phyloP scores from a whole-genome alignment of 2,888 invertebrate genomes.

The Harmothoe impar region DNA sequence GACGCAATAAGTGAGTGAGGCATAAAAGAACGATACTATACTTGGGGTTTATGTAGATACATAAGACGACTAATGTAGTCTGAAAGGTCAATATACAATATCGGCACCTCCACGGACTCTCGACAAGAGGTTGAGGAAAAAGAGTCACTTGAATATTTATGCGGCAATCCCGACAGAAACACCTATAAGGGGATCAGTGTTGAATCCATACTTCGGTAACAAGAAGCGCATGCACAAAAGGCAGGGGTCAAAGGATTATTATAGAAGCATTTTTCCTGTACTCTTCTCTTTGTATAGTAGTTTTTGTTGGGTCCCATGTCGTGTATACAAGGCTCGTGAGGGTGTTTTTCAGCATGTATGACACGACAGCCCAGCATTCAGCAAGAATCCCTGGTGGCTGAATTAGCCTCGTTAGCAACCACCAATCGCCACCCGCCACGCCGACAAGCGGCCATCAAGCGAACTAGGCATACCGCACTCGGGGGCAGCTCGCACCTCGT shows the following conservation, averaged over 20 bases:
- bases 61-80: not conserved
- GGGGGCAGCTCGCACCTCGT: not conserved
- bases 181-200: not conserved
- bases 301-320: not conserved
- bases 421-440: conserved; percentile 50
- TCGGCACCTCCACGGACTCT: too few relatives aligned
- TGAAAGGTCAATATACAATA: conserved; percentile 13
- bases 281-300: not conserved
- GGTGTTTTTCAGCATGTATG: conserved; percentile 12
- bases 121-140: too few relatives aligned
- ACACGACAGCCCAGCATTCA: not conserved
- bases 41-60: not conserved
- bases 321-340: conserved; percentile 13
- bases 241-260: not conserved
- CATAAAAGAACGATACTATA: not conserved
- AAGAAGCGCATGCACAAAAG: not conserved
- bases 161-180: too few relatives aligned
- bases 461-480: conserved; percentile 11
- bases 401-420: conserved; percentile 40
- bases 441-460: conserved; percentile 47
- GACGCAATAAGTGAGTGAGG: not conserved
- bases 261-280: not conserved
- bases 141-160: too few relatives aligned
- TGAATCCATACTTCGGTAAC: not conserved
- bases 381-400: conserved; percentile 10